Evolutionary conservation across 1,140 invertebrate genomes (phyloP), one percentile per base, ranked within the genome.

Genomic region (Paralvinella palmiformis): DNA sequence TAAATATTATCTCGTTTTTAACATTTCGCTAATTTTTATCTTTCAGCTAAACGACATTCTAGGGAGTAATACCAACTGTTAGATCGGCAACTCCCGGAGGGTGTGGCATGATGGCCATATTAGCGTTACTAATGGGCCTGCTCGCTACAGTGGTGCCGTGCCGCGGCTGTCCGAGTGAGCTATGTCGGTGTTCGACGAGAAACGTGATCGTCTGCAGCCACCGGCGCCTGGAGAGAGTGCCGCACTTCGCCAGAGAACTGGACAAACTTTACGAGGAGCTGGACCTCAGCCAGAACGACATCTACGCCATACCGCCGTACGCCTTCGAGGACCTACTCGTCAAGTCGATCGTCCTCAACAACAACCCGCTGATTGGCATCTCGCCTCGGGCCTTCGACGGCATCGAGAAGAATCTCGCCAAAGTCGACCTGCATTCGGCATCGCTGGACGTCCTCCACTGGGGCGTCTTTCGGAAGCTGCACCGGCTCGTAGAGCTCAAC

Each of bases 381-480:
- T 52, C 48, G 6, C 48, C 48, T 5, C n/a, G 48, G n/a, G 48
- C 48, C 7, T 52, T 52, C 48, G 48, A 52, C 48, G 48, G 48
- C 5, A n/a, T 52, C 7, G 48, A 52, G n/a, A 20, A 20, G 7
- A 24, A 20, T 24, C n/a, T 52, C n/a, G n/a, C 27, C 7, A 6
- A 20, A 20, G n/a, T 52, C 7, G 48, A 52, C 27, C 48, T 52
- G 48, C 27, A n/a, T n/a, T 20, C n/a, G 7, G n/a, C 48, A n/a
- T n/a, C n/a, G 20, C 48, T 52, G 48, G n/a, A 52, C 48, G 48
- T 52, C 48, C 7, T 52, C 48, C 48, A 52, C 48, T 52, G 48
- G 48, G 48, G 48, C 5, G 48, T 52, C 5, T 52, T 52, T 24
- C 48, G 48, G n/a, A 5, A n/a, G 5, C 48, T 52, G 6, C 5